Conservation (phyloP, 2,888 invertebrate species). For the Acronicta psi region DNA sequence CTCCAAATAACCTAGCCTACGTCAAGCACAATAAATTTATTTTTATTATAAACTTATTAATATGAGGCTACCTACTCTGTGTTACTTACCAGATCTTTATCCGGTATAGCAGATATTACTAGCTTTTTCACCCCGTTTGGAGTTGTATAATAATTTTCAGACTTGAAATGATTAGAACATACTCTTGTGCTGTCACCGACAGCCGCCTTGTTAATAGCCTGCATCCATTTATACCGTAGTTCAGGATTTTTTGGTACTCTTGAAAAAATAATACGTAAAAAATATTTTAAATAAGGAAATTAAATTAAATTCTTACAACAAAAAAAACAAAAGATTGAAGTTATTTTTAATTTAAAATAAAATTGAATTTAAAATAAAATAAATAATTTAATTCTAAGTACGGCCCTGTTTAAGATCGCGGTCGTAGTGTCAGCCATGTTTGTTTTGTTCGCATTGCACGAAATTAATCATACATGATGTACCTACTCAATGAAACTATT, state of each 20-base stretch:
- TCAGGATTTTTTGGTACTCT: constrained; percentile 2
- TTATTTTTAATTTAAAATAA: no score
- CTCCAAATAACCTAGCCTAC: no score
- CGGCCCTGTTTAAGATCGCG: constrained; percentile 2
- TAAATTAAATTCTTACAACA: no score
- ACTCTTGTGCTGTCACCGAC: constrained; percentile 5
- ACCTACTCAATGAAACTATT: not conserved
- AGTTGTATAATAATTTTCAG: constrained; percentile 13
- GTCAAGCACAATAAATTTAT: no score
- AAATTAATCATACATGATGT: not conserved
- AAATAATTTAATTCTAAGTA: not conserved
- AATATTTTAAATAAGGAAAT: no score
- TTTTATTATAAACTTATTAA: no score
- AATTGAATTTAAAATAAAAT: no score
- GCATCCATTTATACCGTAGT: constrained; percentile 9
- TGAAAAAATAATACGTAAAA: not conserved
- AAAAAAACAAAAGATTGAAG: no score
- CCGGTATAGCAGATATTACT: not conserved
- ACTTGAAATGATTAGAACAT: constrained; percentile 26
- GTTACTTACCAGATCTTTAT: constrained; percentile 7
- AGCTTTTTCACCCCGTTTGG: constrained; percentile 8
- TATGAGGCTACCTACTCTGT: not conserved
- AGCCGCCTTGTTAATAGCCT: not conserved
- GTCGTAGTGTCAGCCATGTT: constrained; percentile 19
- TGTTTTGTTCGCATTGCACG: not conserved